Conservation (phyloP, 2,888 invertebrate genomes). For the Rhaphigaster nebulosa region DNA sequence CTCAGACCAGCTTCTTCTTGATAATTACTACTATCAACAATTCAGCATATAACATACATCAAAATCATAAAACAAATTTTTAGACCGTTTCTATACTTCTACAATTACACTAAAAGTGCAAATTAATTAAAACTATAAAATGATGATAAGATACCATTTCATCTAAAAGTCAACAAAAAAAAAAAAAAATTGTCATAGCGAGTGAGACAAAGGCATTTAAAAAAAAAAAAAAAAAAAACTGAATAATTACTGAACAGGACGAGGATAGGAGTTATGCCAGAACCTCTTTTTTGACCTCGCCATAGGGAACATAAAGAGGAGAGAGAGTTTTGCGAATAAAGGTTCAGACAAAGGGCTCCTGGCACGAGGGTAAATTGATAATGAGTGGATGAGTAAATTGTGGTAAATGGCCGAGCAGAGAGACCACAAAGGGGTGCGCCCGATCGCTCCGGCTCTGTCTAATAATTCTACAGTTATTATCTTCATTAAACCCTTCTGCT, state of each 20-base stretch:
- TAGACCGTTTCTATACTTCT: no score
- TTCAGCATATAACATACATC: no score
- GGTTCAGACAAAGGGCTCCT: constrained; percentile 29
- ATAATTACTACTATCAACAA: no score
- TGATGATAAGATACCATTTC: not conserved
- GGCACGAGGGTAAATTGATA: constrained; percentile 48
- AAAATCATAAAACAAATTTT: no score
- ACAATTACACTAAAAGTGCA: no score
- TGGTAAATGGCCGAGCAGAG: constrained; percentile 10
- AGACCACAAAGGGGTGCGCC: not conserved
- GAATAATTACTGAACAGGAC: not conserved
- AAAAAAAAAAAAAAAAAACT: not conserved
- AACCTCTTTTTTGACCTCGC: not conserved
- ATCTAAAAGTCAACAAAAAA: not conserved
- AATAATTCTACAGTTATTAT: constrained; percentile 27
- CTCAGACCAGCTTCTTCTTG: no score
- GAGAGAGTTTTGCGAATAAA: constrained; percentile 20
- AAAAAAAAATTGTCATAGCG: not conserved
- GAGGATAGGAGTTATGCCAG: not conserved
- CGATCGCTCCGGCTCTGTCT: not conserved
- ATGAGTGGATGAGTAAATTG: constrained; percentile 48
- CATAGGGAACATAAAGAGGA: not conserved
- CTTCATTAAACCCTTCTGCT: not conserved
- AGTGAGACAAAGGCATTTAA: not conserved
- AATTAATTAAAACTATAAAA: not conserved